Evolutionary conservation across 2,113 vertebrate species (phyloP).

Genomic region (Phrynosoma blainvillii): DNA sequence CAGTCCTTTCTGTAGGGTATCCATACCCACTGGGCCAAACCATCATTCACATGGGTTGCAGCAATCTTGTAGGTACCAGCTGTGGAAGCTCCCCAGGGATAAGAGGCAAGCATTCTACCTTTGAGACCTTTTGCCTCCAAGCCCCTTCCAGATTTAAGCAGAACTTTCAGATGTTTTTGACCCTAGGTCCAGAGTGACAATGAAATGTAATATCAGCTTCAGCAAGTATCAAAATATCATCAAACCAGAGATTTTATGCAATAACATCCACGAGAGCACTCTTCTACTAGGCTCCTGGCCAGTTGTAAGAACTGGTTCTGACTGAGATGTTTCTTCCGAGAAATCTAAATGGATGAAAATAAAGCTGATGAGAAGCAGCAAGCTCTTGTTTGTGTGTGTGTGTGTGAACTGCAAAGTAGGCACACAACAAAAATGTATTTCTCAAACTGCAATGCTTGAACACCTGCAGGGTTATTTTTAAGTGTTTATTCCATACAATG

Average conservation of each 20-base stretch:
- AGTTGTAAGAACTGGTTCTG: not conserved
- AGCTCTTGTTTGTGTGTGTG: not conserved
- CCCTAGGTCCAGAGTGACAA: not conserved
- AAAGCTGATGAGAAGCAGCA: not conserved
- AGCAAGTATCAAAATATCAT: not conserved
- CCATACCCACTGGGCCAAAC: too few relatives aligned
- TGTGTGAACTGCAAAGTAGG: not conserved
- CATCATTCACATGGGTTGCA: too few relatives aligned
- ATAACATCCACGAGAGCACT: too few relatives aligned
- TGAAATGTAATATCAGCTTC: not conserved
- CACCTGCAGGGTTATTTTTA: slow-evolving; percentile 57
- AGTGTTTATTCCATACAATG: slow-evolving; percentile 36
- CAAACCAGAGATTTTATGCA: not conserved
- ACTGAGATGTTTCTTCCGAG: not conserved
- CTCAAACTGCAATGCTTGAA: slow-evolving; percentile 28
- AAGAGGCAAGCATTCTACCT: too few relatives aligned
- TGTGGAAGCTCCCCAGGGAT: too few relatives aligned
- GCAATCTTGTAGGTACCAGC: too few relatives aligned
- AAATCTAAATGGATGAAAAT: not conserved
- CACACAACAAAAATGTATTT: slow-evolving; percentile 13
- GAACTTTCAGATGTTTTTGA: not conserved
- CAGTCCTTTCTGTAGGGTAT: too few relatives aligned
- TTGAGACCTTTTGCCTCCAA: not conserved
- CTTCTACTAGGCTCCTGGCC: not conserved
- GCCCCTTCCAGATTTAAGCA: not conserved